phyloP scores from a whole-genome alignment of 30 jellyfish, hydroid and myxozoan species.

The Aurelia aurita region DNA sequence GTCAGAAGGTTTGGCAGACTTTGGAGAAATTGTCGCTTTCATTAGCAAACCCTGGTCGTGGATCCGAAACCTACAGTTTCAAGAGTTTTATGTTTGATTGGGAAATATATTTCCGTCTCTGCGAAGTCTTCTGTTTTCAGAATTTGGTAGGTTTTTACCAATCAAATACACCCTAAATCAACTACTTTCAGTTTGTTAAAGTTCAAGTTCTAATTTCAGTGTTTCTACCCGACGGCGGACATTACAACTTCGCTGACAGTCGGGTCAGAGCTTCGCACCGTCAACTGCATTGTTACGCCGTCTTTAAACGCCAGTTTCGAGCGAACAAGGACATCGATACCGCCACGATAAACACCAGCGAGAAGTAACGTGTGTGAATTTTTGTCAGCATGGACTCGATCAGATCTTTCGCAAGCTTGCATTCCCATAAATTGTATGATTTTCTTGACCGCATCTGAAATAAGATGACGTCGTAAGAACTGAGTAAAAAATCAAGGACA shows the following conservation, averaged over 20 bases:
- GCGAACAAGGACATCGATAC: slow-evolving; percentile 95
- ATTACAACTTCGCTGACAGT: slow-evolving; percentile 93
- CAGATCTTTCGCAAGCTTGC: slow-evolving; percentile 98
- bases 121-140: no score
- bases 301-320: slow-evolving; percentile 89
- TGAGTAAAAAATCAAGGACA: no score
- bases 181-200: no score
- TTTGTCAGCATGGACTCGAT: slow-evolving; percentile 92
- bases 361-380: slow-evolving; percentile 93
- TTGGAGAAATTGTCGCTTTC: no score
- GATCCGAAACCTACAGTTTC: no score
- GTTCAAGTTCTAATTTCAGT: not conserved
- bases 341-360: slow-evolving; percentile 99
- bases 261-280: slow-evolving; percentile 93
- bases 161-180: no score
- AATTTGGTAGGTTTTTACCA: no score
- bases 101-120: no score
- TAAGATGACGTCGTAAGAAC: not conserved
- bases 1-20: no score
- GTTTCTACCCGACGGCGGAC: slow-evolving; percentile 94
- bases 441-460: slow-evolving; percentile 94
- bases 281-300: slow-evolving; percentile 98
- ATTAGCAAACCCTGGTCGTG: no score
- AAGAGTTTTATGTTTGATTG: no score
- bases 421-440: slow-evolving; percentile 93